Percentiles rank a stretch among this genome's conserved stretches.
These are phyloP conservation scores for Portevinia maculata DNA, from an alignment of 2,888 invertebrate genomes.

Conservation along the genomic window DNA sequence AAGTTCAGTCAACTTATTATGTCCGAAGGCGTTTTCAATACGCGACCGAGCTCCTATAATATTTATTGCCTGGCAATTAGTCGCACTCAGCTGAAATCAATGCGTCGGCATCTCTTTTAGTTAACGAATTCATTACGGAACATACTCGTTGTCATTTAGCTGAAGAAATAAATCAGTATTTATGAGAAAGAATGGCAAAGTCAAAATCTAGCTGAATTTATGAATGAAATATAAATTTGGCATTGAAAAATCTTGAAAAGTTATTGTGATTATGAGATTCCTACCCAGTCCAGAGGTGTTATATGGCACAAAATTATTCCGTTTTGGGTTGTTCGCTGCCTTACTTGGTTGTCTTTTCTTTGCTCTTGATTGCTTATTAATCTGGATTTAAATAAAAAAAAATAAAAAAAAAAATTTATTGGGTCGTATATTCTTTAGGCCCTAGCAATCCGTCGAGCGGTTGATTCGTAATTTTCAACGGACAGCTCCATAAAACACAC, in stretches of 20 bases:
- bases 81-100: conserved; percentile 53
- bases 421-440: too few species aligned
- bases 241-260: not conserved
- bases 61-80: conserved; percentile 57
- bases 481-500: too few species aligned
- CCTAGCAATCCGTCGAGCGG: too few species aligned
- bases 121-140: conserved; percentile 43
- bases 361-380: too few species aligned
- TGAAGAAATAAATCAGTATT: conserved; percentile 41
- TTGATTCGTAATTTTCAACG: too few species aligned
- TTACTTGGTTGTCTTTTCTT: too few species aligned
- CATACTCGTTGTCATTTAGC: conserved; percentile 7
- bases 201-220: not conserved
- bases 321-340: too few species aligned
- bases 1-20: conserved; percentile 63
- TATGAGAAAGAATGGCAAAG: conserved; percentile 3
- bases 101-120: conserved; percentile 48
- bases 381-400: too few species aligned
- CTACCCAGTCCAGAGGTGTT: too few species aligned
- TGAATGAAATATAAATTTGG: conserved; percentile 14
- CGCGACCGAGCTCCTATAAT: conserved; percentile 47
- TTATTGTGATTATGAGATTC: not conserved
- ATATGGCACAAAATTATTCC: too few species aligned
- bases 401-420: too few species aligned
- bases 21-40: conserved; percentile 62